Conservation (phyloP, 2,113 vertebrate genomes). For the Chamaetylas fuelleborni region DNA sequence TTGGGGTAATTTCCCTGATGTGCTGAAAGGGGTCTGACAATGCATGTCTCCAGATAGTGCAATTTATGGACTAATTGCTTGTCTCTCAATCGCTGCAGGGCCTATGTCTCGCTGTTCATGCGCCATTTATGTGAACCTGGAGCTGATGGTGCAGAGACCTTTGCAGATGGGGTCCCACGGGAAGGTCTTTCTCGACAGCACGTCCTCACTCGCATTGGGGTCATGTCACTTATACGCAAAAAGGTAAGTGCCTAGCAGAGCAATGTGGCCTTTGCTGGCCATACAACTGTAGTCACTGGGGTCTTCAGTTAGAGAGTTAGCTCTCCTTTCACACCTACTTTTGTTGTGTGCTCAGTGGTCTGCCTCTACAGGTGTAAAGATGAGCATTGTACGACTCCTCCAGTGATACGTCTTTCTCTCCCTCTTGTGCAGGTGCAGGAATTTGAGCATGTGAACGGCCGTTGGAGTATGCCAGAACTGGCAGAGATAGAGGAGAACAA, state of each 20-base stretch:
- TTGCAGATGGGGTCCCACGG: constrained; percentile 94
- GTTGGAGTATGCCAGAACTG: constrained; percentile 98
- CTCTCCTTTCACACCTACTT: not conserved
- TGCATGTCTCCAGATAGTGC: not conserved
- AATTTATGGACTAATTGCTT: not conserved
- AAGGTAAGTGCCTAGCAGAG: constrained; percentile 76
- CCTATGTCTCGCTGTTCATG: constrained; percentile 97
- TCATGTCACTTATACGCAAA: constrained; percentile 98
- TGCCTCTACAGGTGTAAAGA: not conserved
- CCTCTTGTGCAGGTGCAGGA: constrained; percentile 86
- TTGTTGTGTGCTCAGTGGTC: not conserved
- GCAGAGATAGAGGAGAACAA: constrained; percentile 95
- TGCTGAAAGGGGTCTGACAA: not conserved
- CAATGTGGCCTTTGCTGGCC: not conserved
- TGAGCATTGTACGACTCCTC: not conserved
- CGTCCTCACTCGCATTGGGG: constrained; percentile 95
- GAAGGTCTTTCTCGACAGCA: constrained; percentile 96
- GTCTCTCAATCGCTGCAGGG: constrained; percentile 69
- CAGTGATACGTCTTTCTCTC: fast-evolving
- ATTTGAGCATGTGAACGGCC: constrained; percentile 97
- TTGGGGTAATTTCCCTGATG: fast-evolving
- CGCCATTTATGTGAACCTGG: constrained; percentile 96
- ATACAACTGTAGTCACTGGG: fast-evolving
- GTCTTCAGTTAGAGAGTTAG: not conserved
- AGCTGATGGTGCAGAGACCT: constrained; percentile 95